Base-by-base conservation (phyloP, 92 coral and sea anemone species). In the Anthopleura xanthogrammica region DNA sequence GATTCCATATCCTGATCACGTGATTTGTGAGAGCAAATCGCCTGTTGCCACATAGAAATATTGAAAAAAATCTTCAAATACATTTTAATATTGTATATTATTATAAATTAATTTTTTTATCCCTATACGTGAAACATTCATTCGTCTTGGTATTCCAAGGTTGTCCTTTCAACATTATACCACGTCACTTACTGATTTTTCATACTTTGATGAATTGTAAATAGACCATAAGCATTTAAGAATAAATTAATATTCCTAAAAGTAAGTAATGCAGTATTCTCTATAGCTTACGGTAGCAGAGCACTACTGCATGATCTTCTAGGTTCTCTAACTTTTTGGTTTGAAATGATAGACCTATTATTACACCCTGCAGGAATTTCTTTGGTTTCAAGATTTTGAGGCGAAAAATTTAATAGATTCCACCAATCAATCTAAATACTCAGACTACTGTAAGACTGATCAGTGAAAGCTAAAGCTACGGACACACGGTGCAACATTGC, bases 151-250 rank as follows among this genome's bases (percentile, higher is more conserved):
- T 19, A 11, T 58, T 58, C 64, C 17, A 57, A 62, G 36, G 70
- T 62, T 20, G 65, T 20, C 64, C 4, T 58, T 58, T 58, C 19
- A 4, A 3, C 7, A 54, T 13, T 13, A 6, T 54, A n/a, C 36
- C 2, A 20, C 19, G 23, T 7, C 70, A 62, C 12, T 62, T 62
- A 20, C 36, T 62, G 9, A 62, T 62, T 62, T 62, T 20, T 7
- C 70, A 62, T 62, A 20, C 70, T 62, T 62, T 62, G 24, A 62
- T 20, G 70, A 62, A 62, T 62, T 62, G 70, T 62, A 62, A n/a
- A 62, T 62, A 62, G 29, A 62, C 10, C 36, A 62, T n/a, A 19
- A 0, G 9, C 23, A 62, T 62, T 62, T 62, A 29, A 62, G n/a
- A 62, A 62, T 62, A 62, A 62, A 62, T 20, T 62, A 2, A 20